phyloP scores from a whole-genome alignment of 23 tunicate genomes.

The Corella eumyota region DNA sequence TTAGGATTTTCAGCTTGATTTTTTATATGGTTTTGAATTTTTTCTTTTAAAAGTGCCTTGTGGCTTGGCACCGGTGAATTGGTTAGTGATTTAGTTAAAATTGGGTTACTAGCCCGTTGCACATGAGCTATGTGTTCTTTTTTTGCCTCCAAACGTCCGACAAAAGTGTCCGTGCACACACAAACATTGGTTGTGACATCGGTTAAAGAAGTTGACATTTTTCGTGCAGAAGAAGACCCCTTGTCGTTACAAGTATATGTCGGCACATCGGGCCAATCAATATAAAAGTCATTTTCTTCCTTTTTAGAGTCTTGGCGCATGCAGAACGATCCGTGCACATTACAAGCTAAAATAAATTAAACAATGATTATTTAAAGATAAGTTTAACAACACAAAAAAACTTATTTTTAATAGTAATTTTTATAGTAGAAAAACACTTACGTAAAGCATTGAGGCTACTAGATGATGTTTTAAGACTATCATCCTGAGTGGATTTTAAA shows the following conservation, averaged over 20 bases:
- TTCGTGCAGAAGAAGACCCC: neutral
- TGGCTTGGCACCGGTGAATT: constrained; percentile 1
- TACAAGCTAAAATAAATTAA: neutral
- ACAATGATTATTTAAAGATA: neutral
- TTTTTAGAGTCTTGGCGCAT: constrained; percentile 4
- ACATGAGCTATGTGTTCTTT: constrained; percentile 29
- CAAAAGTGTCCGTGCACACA: constrained; percentile 25
- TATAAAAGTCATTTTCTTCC: neutral
- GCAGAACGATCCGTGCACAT: constrained; percentile 10
- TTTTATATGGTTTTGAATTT: neutral
- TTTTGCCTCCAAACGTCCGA: constrained; percentile 26
- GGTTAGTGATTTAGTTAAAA: neutral
- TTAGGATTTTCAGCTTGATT: neutral
- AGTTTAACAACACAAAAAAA: too few relatives aligned
- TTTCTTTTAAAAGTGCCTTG: neutral
- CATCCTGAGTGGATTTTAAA: too few relatives aligned
- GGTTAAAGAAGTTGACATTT: neutral
- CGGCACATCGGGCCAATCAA: constrained; percentile 14
- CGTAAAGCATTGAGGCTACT: too few relatives aligned
- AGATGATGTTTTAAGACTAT: too few relatives aligned
- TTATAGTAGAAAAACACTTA: too few relatives aligned
- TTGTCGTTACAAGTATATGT: neutral
- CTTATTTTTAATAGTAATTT: too few relatives aligned
- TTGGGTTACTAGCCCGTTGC: constrained; percentile 43
- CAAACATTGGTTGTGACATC: neutral